These are phyloP conservation scores for Globia sparganii DNA, from an alignment of 2,888 invertebrate species.

Conservation along the genomic window DNA sequence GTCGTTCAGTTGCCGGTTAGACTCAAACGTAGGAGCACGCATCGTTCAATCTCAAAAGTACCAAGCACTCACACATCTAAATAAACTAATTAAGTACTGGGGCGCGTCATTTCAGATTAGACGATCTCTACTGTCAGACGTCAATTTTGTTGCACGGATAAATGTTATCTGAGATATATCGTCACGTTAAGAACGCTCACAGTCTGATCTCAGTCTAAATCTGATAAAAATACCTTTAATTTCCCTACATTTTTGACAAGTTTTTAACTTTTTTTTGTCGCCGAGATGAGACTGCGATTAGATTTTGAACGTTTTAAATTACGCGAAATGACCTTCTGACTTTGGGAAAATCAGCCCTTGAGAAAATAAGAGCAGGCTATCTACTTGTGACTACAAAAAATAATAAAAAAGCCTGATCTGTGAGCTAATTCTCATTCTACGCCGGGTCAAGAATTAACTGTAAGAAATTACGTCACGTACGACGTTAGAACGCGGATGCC, in stretches of 20 bases:
- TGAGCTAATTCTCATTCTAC: slow-evolving; percentile 47
- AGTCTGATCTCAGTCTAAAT: no score
- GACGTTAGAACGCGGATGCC: slow-evolving; percentile 20
- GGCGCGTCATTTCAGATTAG: no score
- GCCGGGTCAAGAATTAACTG: slow-evolving; percentile 44
- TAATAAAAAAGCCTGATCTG: slow-evolving; percentile 28
- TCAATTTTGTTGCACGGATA: no score
- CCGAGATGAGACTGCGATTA: background rate
- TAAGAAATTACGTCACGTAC: slow-evolving; percentile 54
- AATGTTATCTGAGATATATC: no score
- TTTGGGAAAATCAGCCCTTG: background rate
- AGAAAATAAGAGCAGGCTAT: background rate
- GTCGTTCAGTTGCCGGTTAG: no score
- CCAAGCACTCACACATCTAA: no score
- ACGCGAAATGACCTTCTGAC: background rate
- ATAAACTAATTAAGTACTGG: no score
- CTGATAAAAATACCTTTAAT: background rate
- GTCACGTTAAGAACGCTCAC: no score
- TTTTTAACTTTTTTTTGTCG: background rate
- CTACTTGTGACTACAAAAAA: background rate
- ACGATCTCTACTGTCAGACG: no score
- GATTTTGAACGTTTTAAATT: background rate
- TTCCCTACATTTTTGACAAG: background rate
- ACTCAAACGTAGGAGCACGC: no score
- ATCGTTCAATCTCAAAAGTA: no score